Conservation (phyloP, 2,888 invertebrate species). For the Nasonovia ribisnigri region DNA sequence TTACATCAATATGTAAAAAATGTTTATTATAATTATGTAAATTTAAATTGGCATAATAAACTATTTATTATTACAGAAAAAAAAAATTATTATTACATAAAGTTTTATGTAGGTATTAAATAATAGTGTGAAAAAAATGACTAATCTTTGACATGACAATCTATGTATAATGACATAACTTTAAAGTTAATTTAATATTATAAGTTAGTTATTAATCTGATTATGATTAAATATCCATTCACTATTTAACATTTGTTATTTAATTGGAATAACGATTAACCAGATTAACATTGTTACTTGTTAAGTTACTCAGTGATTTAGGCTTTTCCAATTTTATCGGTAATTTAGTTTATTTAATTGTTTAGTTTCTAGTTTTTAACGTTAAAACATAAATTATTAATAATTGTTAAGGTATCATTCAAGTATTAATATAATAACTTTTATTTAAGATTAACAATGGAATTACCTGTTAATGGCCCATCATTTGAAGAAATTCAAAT, state of each 20-base stretch:
- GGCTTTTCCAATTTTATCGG: neutral
- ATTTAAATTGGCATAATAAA: neutral
- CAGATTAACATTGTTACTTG: neutral
- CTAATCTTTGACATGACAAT: neutral
- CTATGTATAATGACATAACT: neutral
- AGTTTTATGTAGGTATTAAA: neutral
- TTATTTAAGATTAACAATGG: conserved; percentile 45
- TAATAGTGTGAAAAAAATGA: neutral
- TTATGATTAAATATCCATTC: neutral
- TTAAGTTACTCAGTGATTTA: neutral
- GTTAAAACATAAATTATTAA: too few species aligned
- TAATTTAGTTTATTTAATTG: neutral
- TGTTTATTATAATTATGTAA: neutral
- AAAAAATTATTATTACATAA: neutral
- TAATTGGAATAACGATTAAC: neutral
- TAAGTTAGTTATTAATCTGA: neutral
- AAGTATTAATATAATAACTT: neutral
- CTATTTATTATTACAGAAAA: neutral
- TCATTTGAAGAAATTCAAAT: conserved; percentile 76
- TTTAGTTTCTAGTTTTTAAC: neutral
- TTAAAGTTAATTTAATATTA: neutral
- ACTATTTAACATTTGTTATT: neutral
- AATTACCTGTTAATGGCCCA: neutral
- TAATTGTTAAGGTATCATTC: neutral
- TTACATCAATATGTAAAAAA: neutral